Conservation (phyloP, 2,888 invertebrate genomes). For the Acheta domesticus region DNA sequence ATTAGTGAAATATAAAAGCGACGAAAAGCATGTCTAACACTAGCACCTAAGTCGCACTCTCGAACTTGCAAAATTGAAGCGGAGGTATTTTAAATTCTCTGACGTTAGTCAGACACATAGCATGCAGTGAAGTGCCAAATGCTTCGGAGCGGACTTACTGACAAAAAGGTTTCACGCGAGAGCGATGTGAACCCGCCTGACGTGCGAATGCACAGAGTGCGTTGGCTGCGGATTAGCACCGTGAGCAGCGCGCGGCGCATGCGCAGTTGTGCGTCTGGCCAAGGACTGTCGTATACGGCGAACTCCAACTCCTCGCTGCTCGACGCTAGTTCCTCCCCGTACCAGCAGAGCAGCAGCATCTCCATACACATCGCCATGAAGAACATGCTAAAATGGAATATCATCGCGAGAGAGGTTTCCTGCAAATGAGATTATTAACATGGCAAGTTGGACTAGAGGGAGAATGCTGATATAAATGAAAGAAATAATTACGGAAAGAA, state of each 20-base stretch:
- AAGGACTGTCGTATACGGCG: not conserved
- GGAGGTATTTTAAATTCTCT: too few species aligned
- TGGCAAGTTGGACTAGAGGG: too few species aligned
- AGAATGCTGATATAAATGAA: too few species aligned
- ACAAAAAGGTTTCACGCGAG: not conserved
- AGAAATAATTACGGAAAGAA: too few species aligned
- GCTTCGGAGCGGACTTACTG: not conserved
- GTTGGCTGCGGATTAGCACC: not conserved
- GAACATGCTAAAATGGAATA: not conserved
- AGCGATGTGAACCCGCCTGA: not conserved
- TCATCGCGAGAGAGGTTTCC: not conserved
- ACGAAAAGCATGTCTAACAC: too few species aligned
- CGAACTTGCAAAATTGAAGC: too few species aligned
- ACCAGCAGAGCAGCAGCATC: not conserved
- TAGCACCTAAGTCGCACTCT: too few species aligned
- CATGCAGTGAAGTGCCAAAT: too few species aligned
- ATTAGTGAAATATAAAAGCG: too few species aligned
- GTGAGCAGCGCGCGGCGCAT: not conserved
- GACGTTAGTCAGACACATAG: too few species aligned
- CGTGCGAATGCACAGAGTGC: not conserved
- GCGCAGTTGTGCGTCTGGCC: not conserved
- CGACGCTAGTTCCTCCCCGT: not conserved
- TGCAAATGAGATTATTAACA: not conserved
- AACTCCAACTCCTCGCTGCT: not conserved
- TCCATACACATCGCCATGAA: not conserved